phyloP scores from a whole-genome alignment of 2,113 vertebrate genomes.

The Melanotaenia duboulayi region DNA sequence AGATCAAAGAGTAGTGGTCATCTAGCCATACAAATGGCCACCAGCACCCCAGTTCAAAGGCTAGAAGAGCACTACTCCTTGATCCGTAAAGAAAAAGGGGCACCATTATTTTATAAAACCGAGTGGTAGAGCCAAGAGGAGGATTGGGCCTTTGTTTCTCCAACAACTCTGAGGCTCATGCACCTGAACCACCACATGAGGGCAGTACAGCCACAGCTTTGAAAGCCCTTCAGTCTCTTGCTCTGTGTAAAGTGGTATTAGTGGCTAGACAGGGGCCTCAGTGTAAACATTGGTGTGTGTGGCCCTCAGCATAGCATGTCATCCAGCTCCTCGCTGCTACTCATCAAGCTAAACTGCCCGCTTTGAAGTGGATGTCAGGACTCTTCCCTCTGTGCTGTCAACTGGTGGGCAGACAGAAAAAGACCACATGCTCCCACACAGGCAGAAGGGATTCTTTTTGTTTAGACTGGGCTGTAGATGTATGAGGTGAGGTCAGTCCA shows the following conservation, averaged over 20 bases:
- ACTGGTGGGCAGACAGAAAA: not conserved
- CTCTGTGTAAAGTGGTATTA: constrained; percentile 19
- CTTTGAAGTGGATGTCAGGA: constrained; percentile 45
- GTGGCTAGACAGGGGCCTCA: constrained; percentile 34
- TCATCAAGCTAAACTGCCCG: constrained; percentile 42
- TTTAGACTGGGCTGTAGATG: constrained; percentile 32
- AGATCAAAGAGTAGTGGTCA: too few species aligned
- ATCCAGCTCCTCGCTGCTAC: constrained; percentile 46
- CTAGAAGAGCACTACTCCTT: too few species aligned
- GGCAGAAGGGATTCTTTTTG: constrained; percentile 2
- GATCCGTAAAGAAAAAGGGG: too few species aligned
- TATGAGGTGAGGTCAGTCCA: constrained; percentile 24
- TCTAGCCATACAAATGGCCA: too few species aligned
- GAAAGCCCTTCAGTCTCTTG: not conserved
- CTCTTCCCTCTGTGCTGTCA: constrained; percentile 27
- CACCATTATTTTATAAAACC: too few species aligned
- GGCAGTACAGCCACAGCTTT: constrained; percentile 73
- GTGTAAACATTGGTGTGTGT: constrained; percentile 56
- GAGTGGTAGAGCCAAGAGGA: too few species aligned
- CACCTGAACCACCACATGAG: constrained; percentile 52
- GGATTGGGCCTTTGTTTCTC: too few species aligned
- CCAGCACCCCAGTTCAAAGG: too few species aligned
- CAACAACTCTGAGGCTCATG: not conserved
- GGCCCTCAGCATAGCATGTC: constrained; percentile 46
- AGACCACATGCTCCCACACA: constrained; percentile 23